These are phyloP conservation scores for Cryptosula pallasiana DNA, from an alignment of 2,888 invertebrate species.

Conservation along the genomic window DNA sequence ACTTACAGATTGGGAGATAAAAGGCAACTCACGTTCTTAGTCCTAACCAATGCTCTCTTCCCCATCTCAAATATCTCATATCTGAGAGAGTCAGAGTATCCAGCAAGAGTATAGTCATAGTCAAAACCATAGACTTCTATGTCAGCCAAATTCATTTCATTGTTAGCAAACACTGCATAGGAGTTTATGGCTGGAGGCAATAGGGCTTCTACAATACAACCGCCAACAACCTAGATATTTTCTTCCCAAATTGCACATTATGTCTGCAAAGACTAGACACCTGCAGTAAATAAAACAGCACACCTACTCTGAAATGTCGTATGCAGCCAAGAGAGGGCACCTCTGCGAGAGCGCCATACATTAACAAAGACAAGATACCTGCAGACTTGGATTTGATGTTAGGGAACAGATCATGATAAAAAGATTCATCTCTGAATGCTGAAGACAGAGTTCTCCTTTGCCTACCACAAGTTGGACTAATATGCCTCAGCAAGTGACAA, in stretches of 20 bases:
- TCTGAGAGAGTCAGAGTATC: constrained; percentile 84
- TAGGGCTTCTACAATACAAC: constrained; percentile 30
- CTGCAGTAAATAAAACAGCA: no score
- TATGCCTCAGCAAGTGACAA: no score
- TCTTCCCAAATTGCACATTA: no score
- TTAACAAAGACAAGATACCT: no score
- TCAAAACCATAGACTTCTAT: constrained; percentile 93
- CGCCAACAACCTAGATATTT: no score
- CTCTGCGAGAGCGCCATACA: no score
- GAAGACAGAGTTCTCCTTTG: background rate
- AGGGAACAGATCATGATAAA: background rate
- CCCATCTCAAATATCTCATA: constrained; percentile 85
- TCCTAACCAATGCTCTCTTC: constrained; percentile 75
- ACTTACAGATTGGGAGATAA: no score
- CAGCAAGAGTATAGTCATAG: constrained; percentile 95
- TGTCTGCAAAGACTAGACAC: no score
- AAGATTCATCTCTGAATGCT: background rate
- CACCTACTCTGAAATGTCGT: no score
- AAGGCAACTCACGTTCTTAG: constrained; percentile 67
- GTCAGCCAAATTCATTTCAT: constrained; percentile 83
- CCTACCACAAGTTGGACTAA: no score
- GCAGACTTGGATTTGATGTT: background rate
- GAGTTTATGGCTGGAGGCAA: constrained; percentile 56
- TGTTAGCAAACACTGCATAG: constrained; percentile 88
- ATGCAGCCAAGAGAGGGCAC: no score